These are phyloP conservation scores for Lasioglossum lativentre DNA, from an alignment of 2,888 invertebrate species.

Conservation along the genomic window DNA sequence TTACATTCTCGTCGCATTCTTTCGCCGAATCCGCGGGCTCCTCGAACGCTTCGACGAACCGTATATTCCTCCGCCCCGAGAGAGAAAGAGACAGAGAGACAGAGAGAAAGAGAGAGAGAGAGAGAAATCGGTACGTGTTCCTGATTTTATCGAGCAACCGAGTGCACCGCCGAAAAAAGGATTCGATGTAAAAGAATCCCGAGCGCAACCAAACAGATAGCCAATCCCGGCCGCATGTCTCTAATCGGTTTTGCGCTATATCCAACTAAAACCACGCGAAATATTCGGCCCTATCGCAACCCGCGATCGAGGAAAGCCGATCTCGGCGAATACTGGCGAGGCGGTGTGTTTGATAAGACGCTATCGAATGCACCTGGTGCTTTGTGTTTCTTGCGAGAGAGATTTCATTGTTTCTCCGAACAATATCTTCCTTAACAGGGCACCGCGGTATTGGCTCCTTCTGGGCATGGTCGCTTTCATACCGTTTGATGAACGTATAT, in stretches of 20 bases:
- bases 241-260: constrained; percentile 5
- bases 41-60: constrained; percentile 66
- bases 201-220: not conserved
- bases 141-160: constrained; percentile 59
- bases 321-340: constrained; percentile 19
- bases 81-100: constrained; percentile 68
- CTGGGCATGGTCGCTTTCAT: not conserved
- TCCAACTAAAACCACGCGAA: constrained; percentile 23
- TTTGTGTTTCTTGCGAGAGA: not conserved
- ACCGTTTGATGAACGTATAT: not conserved
- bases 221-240: constrained; percentile 33
- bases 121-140: constrained; percentile 65
- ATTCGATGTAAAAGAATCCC: constrained; percentile 43
- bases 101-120: constrained; percentile 45
- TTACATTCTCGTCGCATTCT: constrained; percentile 71
- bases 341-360: constrained; percentile 32
- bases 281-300: constrained; percentile 28
- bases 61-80: constrained; percentile 53
- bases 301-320: constrained; percentile 35
- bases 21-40: constrained; percentile 67
- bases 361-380: constrained; percentile 31
- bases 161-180: constrained; percentile 30
- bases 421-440: constrained; percentile 7
- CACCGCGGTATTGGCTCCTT: not conserved
- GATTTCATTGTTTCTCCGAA: not conserved